Evolutionary conservation across 1,140 invertebrate genomes (phyloP).

Genomic region (Drosophila orosa): DNA sequence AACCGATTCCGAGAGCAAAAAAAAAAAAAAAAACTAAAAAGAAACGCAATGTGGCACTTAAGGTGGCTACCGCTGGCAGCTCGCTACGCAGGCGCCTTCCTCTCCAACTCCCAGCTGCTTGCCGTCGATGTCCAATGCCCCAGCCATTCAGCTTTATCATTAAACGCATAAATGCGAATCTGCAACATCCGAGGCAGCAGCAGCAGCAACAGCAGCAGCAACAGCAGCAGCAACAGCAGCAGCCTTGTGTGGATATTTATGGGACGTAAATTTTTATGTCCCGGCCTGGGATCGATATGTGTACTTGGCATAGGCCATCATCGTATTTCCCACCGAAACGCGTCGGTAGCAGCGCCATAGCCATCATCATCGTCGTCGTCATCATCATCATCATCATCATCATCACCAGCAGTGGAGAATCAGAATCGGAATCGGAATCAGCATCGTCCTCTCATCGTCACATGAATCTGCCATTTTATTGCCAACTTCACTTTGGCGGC

Average conservation of each 20-base stretch:
- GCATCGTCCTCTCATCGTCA: conserved; percentile 60
- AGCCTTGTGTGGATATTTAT: conserved; percentile 81
- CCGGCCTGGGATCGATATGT: conserved; percentile 50
- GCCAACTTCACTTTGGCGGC: conserved; percentile 81
- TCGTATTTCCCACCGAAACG: conserved; percentile 76
- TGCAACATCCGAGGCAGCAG: conserved; percentile 42
- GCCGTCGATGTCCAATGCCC: conserved; percentile 25
- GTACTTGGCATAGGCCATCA: conserved; percentile 48
- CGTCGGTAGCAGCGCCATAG: conserved; percentile 74
- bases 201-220: conserved; percentile 4
- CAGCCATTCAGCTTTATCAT: conserved; percentile 72
- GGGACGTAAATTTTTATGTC: conserved; percentile 81
- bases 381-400: conserved; percentile 24
- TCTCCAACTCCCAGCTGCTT: background rate
- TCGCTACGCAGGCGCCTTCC: conserved; percentile 59
- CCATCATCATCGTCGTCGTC: conserved; percentile 28
- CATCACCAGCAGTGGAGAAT: conserved; percentile 11
- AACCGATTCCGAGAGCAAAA: background rate
- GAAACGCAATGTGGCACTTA: conserved; percentile 79
- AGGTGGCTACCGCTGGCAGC: conserved; percentile 69
- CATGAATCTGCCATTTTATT: conserved; percentile 84
- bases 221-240: conserved; percentile 10
- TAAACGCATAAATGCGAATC: conserved; percentile 82
- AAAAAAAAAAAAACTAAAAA: background rate
- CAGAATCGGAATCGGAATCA: conserved; percentile 19